Evolutionary conservation across 2,113 vertebrate species (phyloP).

Genomic region (Cynopterus brachyotis): DNA sequence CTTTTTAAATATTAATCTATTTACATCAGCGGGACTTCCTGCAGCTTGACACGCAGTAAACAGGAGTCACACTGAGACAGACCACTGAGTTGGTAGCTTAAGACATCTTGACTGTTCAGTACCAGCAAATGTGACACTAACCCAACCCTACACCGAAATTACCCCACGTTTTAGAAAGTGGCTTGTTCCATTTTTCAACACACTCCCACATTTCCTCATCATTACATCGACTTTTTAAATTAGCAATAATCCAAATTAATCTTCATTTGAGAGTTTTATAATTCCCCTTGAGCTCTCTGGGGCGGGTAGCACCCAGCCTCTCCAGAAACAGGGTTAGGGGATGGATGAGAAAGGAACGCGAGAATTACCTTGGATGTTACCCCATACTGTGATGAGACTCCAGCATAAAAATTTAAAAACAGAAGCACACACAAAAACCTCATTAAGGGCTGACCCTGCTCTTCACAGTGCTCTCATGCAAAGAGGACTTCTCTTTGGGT

Average conservation of each 20-base stretch:
- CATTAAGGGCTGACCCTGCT: conserved; percentile 16
- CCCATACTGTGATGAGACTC: not conserved
- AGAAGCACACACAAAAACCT: not conserved
- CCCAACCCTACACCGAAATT: not conserved
- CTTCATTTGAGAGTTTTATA: not conserved
- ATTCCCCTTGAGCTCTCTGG: not conserved
- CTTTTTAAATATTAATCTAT: conserved; percentile 89
- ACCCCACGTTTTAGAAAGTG: not conserved
- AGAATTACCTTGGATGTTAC: not conserved
- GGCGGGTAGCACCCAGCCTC: not conserved
- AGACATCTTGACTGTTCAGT: conserved; percentile 67
- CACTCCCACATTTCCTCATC: not conserved
- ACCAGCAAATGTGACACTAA: conserved; percentile 2
- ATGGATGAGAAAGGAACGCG: not conserved
- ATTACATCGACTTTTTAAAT: not conserved
- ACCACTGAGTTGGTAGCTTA: conserved; percentile 68
- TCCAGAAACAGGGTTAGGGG: not conserved
- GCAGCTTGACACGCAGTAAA: conserved; percentile 77
- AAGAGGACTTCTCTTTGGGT: not conserved
- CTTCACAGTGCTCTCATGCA: not conserved
- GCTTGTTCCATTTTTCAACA: not conserved
- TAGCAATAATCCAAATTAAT: conserved; percentile 9
- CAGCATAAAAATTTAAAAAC: not conserved
- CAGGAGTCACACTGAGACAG: conserved; percentile 71
- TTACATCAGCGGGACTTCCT: conserved; percentile 85